A percentile compares a stretch with the other conserved stretches of the same genome.
These are phyloP conservation scores for Ypsolopha sequella DNA, from an alignment of 2,888 invertebrate species.

Conservation along the genomic window DNA sequence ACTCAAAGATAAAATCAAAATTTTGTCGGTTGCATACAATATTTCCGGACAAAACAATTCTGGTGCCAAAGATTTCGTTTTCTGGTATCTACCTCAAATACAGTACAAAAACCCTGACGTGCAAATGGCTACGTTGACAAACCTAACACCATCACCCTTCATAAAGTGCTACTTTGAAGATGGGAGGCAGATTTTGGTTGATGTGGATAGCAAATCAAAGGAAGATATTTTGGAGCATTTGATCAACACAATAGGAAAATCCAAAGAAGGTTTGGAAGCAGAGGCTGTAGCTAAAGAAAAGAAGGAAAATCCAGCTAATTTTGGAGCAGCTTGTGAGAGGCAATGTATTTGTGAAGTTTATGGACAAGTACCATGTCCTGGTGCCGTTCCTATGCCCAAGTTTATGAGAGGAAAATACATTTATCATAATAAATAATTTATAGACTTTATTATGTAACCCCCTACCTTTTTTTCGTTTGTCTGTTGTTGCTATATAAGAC, in stretches of 20 bases:
- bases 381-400: slow-evolving; percentile 81
- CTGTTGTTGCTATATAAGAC: too few species aligned
- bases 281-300: slow-evolving; percentile 77
- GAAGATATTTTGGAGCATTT: slow-evolving; percentile 89
- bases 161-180: slow-evolving; percentile 88
- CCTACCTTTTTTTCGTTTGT: too few species aligned
- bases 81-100: slow-evolving; percentile 95
- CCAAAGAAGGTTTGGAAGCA: slow-evolving; percentile 74
- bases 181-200: slow-evolving; percentile 88
- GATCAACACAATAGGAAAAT: slow-evolving; percentile 85
- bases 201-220: slow-evolving; percentile 84
- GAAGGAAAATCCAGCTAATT: slow-evolving; percentile 93
- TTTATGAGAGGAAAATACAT: slow-evolving; percentile 88
- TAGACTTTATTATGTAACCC: too few species aligned
- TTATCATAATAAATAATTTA: slow-evolving; percentile 20
- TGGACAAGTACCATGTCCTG: slow-evolving; percentile 93
- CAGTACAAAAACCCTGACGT: slow-evolving; percentile 95
- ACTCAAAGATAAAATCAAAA: slow-evolving; percentile 86
- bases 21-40: slow-evolving; percentile 90
- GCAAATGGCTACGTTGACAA: slow-evolving; percentile 86
- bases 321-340: slow-evolving; percentile 86
- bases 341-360: slow-evolving; percentile 95
- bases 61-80: slow-evolving; percentile 92
- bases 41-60: slow-evolving; percentile 75
- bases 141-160: slow-evolving; percentile 94